phyloP scores from a whole-genome alignment of 2,888 invertebrate genomes.

The Scelioninae gen. 2 region DNA sequence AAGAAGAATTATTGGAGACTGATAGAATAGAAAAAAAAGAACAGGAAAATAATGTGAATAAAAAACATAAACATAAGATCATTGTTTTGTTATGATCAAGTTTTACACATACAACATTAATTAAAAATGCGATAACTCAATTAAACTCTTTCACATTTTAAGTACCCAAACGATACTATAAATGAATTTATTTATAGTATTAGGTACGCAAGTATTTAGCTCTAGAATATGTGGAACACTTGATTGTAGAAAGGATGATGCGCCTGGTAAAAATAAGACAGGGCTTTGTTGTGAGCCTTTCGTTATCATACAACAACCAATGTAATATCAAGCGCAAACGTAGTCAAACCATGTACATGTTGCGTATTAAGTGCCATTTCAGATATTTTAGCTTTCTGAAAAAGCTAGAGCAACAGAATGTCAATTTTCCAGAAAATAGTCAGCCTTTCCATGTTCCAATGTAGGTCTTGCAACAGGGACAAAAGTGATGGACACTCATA shows the following conservation, averaged over 20 bases:
- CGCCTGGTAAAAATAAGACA: neutral
- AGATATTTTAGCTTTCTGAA: conserved; percentile 46
- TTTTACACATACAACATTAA: no score
- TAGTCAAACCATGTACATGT: conserved; percentile 30
- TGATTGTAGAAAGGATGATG: neutral
- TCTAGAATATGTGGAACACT: conserved; percentile 8
- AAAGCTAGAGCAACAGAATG: conserved; percentile 30
- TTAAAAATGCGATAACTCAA: neutral
- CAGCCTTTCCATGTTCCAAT: conserved; percentile 76
- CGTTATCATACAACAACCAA: conserved; percentile 15
- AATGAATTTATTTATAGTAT: conserved; percentile 2
- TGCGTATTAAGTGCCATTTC: conserved; percentile 39
- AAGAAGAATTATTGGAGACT: no score
- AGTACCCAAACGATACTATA: conserved; percentile 1
- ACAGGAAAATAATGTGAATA: no score
- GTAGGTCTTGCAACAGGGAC: conserved; percentile 76
- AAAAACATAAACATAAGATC: no score
- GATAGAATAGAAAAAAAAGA: no score
- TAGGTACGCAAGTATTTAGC: conserved; percentile 16
- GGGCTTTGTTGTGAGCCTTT: conserved; percentile 7
- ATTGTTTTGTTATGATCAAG: no score
- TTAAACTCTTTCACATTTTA: neutral
- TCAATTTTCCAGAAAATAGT: conserved; percentile 54
- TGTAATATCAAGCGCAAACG: conserved; percentile 29
- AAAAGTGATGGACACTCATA: conserved; percentile 76